Evolutionary conservation across 2,113 vertebrate genomes (phyloP), one percentile per base, ranked within the genome.

Genomic region (Vimba vimba): DNA sequence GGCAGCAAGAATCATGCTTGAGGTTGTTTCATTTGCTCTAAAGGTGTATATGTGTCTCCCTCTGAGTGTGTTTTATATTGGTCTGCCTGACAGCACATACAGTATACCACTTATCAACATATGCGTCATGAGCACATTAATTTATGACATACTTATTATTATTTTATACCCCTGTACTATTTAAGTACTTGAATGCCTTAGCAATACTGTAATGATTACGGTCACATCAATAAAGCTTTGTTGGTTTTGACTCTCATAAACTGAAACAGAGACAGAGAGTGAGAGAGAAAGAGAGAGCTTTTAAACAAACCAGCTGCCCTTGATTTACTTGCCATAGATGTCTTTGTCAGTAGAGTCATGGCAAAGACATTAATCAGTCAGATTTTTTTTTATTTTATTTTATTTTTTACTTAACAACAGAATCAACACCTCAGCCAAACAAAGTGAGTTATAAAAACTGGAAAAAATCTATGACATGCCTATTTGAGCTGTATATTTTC

Each of bases 41-140:
- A 25, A 84, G 75, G 57, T 76, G 59, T 75, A 55, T 60, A 19
- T 66, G 11, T 60, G 52, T 85, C 4, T 36, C 17, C 39, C 30
- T 57, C 57, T 86, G 52, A 55, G 45, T 19, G 50, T 27, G 36
- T 39, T 43, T 66, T 66, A 85, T 43, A n/a, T 52, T 57, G 11
- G 59, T 79, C 75, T 43, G 47, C 25, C 59, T 82, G 39, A 23
- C 43, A 77, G 21, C 33, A 79, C 4, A 11, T 9, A 68, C 68
- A 50, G 47, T 13, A 12, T 50, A 39, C 1, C 30, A 74, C 60
- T 74, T 79, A 19, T 43, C 73, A 78, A 64, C 36, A 27, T 57
- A 47, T 69, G 43, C 33, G 0, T 59, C 86, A 69, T 47, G 27
- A 86, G 25, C 60, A 17, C 60, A 86, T 69, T 77, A n/a, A 83